These are phyloP conservation scores for Nomada ferruginata DNA, from an alignment of 2,888 invertebrate species.

Conservation along the genomic window DNA sequence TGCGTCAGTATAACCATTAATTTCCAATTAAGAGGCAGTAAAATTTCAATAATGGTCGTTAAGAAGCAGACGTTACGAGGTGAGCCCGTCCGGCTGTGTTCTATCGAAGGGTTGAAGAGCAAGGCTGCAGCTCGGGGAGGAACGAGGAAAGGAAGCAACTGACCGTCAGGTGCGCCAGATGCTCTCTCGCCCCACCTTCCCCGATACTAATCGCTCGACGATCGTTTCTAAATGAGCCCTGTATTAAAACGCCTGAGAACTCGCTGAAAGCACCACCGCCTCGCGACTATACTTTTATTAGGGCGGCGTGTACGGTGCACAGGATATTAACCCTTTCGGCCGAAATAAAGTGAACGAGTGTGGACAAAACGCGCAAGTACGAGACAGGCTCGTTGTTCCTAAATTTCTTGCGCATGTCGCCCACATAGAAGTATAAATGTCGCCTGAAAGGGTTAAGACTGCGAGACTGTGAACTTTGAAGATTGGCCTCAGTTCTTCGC, in stretches of 20 bases:
- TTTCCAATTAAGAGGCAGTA: constrained; percentile 83
- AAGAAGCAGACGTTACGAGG: constrained; percentile 82
- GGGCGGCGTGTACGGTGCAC: background rate
- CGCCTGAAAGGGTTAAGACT: no score
- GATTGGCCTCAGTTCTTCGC: no score
- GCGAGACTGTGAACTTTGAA: no score
- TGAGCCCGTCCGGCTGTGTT: constrained; percentile 69
- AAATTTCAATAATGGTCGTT: constrained; percentile 84
- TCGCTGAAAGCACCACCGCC: background rate
- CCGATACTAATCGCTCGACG: constrained; percentile 82
- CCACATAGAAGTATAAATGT: no score
- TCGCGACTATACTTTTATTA: background rate
- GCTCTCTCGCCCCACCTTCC: constrained; percentile 74
- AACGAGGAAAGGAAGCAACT: constrained; percentile 70
- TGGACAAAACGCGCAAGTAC: no score
- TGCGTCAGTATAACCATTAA: constrained; percentile 80
- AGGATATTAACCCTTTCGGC: background rate
- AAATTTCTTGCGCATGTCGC: no score
- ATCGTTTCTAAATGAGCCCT: constrained; percentile 74
- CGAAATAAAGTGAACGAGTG: no score
- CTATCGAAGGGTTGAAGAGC: constrained; percentile 67
- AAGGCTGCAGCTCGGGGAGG: constrained; percentile 48
- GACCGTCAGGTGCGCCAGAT: constrained; percentile 84
- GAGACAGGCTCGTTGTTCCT: no score
- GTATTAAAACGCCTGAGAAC: constrained; percentile 17